These are phyloP conservation scores for Anas platyrhynchos DNA, from an alignment of 2,113 vertebrate species.

Conservation along the genomic window DNA sequence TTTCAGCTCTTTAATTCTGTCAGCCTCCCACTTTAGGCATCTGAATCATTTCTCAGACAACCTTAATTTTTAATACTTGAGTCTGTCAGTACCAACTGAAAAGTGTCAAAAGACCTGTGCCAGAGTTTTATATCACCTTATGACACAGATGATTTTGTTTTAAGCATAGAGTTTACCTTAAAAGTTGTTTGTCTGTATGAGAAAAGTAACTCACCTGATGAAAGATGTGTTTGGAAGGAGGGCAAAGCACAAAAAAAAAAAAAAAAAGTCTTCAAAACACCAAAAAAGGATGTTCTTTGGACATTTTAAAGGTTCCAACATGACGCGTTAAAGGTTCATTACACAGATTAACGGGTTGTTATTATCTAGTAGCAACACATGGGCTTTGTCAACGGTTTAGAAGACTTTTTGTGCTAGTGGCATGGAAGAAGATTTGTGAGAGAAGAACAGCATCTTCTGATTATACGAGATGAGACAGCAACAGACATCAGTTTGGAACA, in stretches of 20 bases:
- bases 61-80: not conserved
- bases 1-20: not conserved
- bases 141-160: not conserved
- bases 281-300: not conserved
- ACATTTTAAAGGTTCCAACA: not conserved
- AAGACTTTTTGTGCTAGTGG: not conserved
- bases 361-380: not conserved
- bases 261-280: not conserved
- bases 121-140: not conserved
- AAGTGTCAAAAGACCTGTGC: not conserved
- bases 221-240: not conserved
- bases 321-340: not conserved
- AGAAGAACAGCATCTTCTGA: not conserved
- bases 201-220: not conserved
- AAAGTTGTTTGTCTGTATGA: not conserved
- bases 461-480: conserved; percentile 8
- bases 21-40: not conserved
- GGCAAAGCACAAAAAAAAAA: not conserved
- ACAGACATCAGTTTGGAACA: not conserved
- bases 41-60: not conserved
- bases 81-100: not conserved
- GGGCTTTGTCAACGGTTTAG: not conserved
- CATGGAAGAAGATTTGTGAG: not conserved
- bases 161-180: not conserved
- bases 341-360: not conserved